Evolutionary conservation across 2,888 invertebrate species (phyloP).

Genomic region (Dasypolia templi): DNA sequence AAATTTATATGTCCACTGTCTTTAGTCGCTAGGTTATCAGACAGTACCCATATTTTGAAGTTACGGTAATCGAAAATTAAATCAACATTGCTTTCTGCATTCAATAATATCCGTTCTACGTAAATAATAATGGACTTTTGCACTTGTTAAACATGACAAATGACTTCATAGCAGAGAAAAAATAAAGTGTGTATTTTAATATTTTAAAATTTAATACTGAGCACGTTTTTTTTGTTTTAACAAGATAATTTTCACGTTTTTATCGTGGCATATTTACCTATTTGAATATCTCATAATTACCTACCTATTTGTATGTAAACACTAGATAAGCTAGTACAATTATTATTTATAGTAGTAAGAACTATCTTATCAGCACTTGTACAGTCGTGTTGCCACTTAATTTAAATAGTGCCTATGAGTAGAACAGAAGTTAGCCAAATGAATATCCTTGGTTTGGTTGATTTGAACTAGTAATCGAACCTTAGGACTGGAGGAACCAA

Average conservation of each 20-base stretch:
- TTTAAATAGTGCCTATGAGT: neutral
- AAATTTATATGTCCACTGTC: conserved; percentile 74
- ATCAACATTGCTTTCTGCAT: conserved; percentile 27
- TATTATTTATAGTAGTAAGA: conserved; percentile 20
- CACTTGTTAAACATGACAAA: conserved; percentile 3
- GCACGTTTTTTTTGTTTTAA: conserved; percentile 37
- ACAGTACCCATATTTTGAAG: conserved; percentile 68
- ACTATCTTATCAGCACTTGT: conserved; percentile 31
- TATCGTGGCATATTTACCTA: conserved; percentile 29
- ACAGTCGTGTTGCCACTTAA: neutral
- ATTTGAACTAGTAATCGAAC: too few species aligned
- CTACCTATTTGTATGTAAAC: conserved; percentile 50
- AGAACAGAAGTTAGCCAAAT: neutral
- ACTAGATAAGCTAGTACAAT: conserved; percentile 36
- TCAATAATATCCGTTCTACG: neutral
- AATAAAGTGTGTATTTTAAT: conserved; percentile 21
- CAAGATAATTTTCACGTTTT: conserved; percentile 36
- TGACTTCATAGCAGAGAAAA: conserved; percentile 21
- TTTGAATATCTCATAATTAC: conserved; percentile 32
- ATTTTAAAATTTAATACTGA: conserved; percentile 29
- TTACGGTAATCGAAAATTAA: conserved; percentile 49
- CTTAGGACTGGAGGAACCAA: neutral
- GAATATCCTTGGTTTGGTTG: neutral
- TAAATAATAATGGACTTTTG: conserved; percentile 10
- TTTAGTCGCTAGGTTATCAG: conserved; percentile 76